phyloP scores from a whole-genome alignment of 2,888 invertebrate genomes.

The Galeruca laticollis region DNA sequence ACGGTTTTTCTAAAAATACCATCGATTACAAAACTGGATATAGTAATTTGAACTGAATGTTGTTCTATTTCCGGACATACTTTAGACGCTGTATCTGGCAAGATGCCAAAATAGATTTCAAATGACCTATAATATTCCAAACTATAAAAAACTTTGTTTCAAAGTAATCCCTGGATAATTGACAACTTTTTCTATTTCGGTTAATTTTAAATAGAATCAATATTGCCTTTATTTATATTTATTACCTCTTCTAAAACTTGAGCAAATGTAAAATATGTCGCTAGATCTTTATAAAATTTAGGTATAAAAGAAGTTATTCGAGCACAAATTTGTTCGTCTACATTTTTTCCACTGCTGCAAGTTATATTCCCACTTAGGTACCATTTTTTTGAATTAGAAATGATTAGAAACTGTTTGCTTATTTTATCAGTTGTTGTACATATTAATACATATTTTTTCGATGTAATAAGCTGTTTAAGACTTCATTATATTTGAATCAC shows the following conservation, averaged over 20 bases:
- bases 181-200: not conserved
- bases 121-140: constrained; percentile 12
- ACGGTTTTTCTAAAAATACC: not conserved
- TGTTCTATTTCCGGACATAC: constrained; percentile 15
- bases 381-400: too few relatives aligned
- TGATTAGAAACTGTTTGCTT: too few relatives aligned
- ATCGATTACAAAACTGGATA: not conserved
- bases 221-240: not conserved
- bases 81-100: constrained; percentile 20
- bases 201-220: not conserved
- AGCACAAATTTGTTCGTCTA: too few relatives aligned
- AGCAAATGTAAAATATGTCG: not conserved
- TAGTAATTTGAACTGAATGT: constrained; percentile 22
- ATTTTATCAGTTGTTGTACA: too few relatives aligned
- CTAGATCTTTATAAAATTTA: too few relatives aligned
- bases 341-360: too few relatives aligned
- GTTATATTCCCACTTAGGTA: too few relatives aligned
- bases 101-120: constrained; percentile 27
- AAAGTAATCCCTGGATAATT: constrained; percentile 6
- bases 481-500: too few relatives aligned
- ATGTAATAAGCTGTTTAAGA: too few relatives aligned
- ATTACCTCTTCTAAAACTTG: not conserved
- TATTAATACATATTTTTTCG: too few relatives aligned
- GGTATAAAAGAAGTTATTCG: too few relatives aligned
- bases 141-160: not conserved